phyloP scores from a whole-genome alignment of 2,888 invertebrate genomes.

The Agrenia bidenticulata region DNA sequence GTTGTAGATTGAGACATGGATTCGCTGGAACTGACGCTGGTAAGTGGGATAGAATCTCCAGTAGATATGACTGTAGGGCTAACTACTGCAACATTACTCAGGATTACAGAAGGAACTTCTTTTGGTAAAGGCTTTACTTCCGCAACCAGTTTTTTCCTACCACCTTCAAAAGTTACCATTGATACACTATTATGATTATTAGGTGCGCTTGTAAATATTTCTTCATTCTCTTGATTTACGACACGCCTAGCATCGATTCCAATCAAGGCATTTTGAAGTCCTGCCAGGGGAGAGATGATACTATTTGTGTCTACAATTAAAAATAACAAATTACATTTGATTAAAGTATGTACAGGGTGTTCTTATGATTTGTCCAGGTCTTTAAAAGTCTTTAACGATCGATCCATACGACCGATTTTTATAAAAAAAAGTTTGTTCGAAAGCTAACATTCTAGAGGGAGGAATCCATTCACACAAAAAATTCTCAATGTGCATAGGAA shows the following conservation, averaged over 20 bases:
- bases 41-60: constrained; percentile 51
- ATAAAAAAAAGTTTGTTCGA: too few species aligned
- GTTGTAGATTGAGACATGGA: not conserved
- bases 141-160: constrained; percentile 6
- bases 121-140: constrained; percentile 14
- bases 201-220: not conserved
- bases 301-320: too few species aligned
- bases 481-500: too few species aligned
- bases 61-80: constrained; percentile 1
- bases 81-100: constrained; percentile 10
- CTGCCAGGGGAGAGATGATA: constrained; percentile 19
- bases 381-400: too few species aligned
- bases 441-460: too few species aligned
- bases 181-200: not conserved
- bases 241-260: constrained; percentile 4
- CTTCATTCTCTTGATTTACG: not conserved
- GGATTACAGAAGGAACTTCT: not conserved
- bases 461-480: too few species aligned
- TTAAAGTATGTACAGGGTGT: too few species aligned
- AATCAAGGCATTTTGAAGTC: constrained; percentile 22
- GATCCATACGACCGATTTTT: too few species aligned
- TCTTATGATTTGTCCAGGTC: too few species aligned
- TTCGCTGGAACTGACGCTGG: constrained; percentile 43
- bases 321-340: too few species aligned
- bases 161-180: not conserved